Conservation (phyloP, 1,140 invertebrate species). For the Neotoxoptera formosana region DNA sequence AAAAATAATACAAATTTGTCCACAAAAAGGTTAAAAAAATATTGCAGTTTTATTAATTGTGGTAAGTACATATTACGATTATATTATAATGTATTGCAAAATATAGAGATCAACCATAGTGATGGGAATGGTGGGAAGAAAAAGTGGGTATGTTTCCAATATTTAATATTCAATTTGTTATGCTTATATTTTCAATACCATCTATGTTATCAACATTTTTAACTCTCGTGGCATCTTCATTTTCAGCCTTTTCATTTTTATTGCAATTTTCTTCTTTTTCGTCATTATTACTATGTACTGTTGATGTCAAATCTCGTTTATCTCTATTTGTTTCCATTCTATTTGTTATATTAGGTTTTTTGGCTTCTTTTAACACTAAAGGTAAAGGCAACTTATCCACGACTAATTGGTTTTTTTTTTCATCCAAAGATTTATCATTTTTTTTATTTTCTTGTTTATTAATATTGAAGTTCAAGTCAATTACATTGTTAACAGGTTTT, state of each 20-base stretch:
- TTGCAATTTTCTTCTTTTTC: constrained; percentile 21
- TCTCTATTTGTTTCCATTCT: constrained; percentile 63
- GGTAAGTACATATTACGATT: constrained; percentile 17
- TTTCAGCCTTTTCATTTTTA: constrained; percentile 3
- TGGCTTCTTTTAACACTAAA: constrained; percentile 30
- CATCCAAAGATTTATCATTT: neutral
- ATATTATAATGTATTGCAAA: constrained; percentile 16
- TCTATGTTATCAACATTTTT: constrained; percentile 2
- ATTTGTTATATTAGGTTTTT: constrained; percentile 63
- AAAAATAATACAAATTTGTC: constrained; percentile 25
- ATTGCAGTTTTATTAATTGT: neutral
- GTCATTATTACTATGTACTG: neutral
- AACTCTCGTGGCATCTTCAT: neutral
- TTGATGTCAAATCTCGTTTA: neutral
- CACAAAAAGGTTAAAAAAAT: constrained; percentile 8
- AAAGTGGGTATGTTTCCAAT: neutral
- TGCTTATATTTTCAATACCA: neutral
- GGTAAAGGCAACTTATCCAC: constrained; percentile 34
- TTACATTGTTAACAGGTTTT: constrained; percentile 60
- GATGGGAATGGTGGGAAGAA: neutral
- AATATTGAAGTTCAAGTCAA: neutral
- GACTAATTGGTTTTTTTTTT: constrained; percentile 22
- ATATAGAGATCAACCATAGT: constrained; percentile 36
- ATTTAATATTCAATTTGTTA: constrained; percentile 4
- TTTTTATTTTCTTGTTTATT: neutral